phyloP scores from a whole-genome alignment of 2,113 vertebrate genomes.

The Helogale parvula region DNA sequence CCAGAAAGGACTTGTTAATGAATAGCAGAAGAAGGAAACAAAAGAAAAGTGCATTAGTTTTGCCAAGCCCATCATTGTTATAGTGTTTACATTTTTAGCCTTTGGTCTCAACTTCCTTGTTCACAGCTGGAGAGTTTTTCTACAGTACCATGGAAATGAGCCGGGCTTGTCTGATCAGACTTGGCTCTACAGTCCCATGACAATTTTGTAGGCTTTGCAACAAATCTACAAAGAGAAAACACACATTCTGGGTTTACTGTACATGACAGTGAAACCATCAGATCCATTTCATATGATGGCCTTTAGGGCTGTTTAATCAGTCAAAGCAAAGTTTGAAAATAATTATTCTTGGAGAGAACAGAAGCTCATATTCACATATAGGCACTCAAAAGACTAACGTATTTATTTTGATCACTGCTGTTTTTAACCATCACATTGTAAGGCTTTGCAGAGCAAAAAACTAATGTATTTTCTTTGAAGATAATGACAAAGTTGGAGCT shows the following conservation, averaged over 20 bases:
- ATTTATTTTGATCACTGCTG: conserved; percentile 56
- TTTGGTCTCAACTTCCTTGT: conserved; percentile 3
- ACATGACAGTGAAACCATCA: conserved; percentile 23
- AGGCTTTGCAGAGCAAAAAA: conserved; percentile 64
- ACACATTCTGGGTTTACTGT: background rate
- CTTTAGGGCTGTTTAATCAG: conserved; percentile 52
- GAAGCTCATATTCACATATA: background rate
- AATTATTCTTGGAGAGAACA: background rate
- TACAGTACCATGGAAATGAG: background rate
- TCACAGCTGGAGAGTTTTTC: conserved; percentile 33
- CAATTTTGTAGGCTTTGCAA: conserved; percentile 27
- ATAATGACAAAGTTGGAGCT: background rate
- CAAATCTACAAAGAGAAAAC: conserved; percentile 43
- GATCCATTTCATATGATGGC: background rate
- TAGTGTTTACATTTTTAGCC: background rate
- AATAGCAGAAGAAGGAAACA: background rate
- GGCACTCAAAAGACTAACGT: background rate
- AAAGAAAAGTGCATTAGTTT: background rate
- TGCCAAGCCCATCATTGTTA: background rate
- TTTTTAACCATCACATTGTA: conserved; percentile 22
- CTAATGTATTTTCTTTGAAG: background rate
- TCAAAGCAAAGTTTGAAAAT: conserved; percentile 32
- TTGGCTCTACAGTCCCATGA: background rate
- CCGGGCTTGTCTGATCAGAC: background rate
- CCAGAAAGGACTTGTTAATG: background rate